These are phyloP conservation scores for Trachelus tabidus DNA, from an alignment of 2,888 invertebrate genomes.

Conservation along the genomic window DNA sequence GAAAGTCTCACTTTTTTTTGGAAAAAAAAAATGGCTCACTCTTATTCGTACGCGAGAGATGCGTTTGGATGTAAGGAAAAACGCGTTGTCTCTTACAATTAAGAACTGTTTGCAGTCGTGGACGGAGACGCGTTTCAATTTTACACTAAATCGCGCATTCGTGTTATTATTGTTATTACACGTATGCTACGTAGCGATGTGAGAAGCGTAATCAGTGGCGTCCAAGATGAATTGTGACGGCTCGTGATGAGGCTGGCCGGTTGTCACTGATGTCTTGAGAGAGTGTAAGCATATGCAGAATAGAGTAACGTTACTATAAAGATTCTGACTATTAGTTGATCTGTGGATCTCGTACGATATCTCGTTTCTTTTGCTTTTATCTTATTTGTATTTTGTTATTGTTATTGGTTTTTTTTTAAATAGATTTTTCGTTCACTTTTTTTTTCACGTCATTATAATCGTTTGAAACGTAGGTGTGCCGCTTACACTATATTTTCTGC, in stretches of 20 bases:
- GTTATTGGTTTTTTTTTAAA: constrained; percentile 8
- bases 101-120: neutral
- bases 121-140: neutral
- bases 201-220: constrained; percentile 30
- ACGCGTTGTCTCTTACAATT: neutral
- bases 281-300: constrained; percentile 26
- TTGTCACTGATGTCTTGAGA: constrained; percentile 25
- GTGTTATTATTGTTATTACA: neutral
- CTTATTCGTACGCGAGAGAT: neutral
- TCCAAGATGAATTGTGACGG: constrained; percentile 13
- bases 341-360: neutral
- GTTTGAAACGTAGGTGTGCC: constrained; percentile 28
- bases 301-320: constrained; percentile 30
- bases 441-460: constrained; percentile 18
- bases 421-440: constrained; percentile 23
- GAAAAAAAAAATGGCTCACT: neutral
- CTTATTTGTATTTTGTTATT: constrained; percentile 20
- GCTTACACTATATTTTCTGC: constrained; percentile 30
- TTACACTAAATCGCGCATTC: neutral
- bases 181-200: constrained; percentile 22
- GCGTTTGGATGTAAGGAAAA: neutral
- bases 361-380: constrained; percentile 20
- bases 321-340: constrained; percentile 1
- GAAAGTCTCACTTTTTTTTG: neutral
- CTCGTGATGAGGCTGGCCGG: neutral